These are phyloP conservation scores for Bombycilla garrulus DNA, from an alignment of 2,113 vertebrate genomes.

Conservation along the genomic window DNA sequence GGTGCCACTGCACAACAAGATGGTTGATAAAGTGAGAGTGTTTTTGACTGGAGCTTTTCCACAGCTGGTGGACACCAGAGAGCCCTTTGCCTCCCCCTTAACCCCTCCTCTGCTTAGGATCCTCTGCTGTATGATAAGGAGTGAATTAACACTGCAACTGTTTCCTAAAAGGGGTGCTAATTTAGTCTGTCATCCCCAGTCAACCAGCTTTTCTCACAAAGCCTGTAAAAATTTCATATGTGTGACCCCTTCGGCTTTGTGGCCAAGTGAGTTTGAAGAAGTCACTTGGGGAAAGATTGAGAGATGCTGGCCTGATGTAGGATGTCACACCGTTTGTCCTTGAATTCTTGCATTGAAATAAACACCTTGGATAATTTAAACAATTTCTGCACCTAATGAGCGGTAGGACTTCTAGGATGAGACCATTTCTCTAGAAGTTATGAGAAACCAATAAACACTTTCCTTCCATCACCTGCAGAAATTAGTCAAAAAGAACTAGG, in stretches of 20 bases:
- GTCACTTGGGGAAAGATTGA: neutral
- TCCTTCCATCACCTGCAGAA: neutral
- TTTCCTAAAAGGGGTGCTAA: neutral
- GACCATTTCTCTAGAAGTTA: neutral
- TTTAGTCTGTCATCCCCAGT: neutral
- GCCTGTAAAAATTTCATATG: neutral
- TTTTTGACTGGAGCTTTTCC: neutral
- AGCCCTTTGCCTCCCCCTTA: neutral
- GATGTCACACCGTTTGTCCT: neutral
- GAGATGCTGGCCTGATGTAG: neutral
- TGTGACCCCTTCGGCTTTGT: neutral
- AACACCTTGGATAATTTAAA: neutral
- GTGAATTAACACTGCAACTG: neutral
- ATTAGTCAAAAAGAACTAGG: neutral
- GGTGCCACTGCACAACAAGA: neutral
- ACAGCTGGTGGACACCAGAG: neutral
- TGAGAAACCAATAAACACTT: neutral
- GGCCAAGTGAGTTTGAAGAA: neutral
- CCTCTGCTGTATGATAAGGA: neutral
- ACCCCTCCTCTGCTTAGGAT: neutral
- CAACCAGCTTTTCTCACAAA: neutral
- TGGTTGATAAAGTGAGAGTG: conserved; percentile 10
- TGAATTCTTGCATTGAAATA: neutral
- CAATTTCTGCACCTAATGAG: neutral
- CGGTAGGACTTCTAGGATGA: neutral